Conservation (phyloP, 2,888 invertebrate species). For the Pyralis farinalis region DNA sequence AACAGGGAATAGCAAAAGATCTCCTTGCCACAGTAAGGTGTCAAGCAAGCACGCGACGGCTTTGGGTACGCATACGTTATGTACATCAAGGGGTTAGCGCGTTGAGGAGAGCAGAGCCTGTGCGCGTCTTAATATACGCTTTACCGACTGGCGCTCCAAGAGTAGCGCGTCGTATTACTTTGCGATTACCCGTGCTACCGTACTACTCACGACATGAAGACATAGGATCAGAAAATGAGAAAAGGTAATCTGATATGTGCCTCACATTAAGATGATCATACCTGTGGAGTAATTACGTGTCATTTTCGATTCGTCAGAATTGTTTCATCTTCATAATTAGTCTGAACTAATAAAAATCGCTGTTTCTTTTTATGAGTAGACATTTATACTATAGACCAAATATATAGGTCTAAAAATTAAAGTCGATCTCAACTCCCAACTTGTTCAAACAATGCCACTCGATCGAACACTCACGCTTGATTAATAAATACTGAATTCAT, state of each 20-base stretch:
- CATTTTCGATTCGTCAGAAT: no score
- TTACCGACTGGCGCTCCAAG: constrained; percentile 67
- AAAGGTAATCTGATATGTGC: constrained; percentile 28
- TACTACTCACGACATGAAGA: constrained; percentile 60
- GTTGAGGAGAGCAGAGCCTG: constrained; percentile 39
- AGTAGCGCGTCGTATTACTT: constrained; percentile 56
- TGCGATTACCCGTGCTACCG: constrained; percentile 54
- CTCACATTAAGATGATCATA: no score
- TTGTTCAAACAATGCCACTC: no score
- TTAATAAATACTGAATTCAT: no score
- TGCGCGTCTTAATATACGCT: constrained; percentile 53
- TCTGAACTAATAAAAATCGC: no score
- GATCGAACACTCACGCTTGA: no score
- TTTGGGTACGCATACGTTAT: constrained; percentile 92
- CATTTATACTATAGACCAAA: no score
- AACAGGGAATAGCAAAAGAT: constrained; percentile 42
- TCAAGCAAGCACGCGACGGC: constrained; percentile 94
- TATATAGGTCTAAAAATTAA: no score
- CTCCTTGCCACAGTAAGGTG: constrained; percentile 93
- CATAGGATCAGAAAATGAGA: constrained; percentile 35
- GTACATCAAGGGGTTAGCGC: constrained; percentile 38
- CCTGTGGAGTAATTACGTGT: no score
- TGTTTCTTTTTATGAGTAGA: no score
- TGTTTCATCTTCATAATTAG: no score
- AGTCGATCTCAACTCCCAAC: no score